Conservation (phyloP, 2,888 invertebrate species). For the Phymatocera aterrima region DNA sequence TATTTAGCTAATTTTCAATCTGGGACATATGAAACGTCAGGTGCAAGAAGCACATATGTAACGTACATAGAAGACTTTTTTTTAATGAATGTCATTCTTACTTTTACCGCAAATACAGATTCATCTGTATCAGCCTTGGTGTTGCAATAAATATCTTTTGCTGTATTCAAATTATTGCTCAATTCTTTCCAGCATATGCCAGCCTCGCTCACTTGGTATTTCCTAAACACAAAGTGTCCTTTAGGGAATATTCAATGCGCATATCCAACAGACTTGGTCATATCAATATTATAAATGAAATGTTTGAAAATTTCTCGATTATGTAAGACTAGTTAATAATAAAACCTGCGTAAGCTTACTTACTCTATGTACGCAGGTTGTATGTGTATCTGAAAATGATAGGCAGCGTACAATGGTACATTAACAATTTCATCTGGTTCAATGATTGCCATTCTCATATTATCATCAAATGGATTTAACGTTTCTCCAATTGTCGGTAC, state of each 20-base stretch:
- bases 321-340: background rate
- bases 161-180: constrained; percentile 80
- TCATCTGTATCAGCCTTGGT: constrained; percentile 79
- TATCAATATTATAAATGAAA: background rate
- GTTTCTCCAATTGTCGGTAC: constrained; percentile 81
- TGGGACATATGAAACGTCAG: too few relatives aligned
- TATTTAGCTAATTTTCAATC: constrained; percentile 49
- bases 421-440: constrained; percentile 86
- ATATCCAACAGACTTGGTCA: background rate
- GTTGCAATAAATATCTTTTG: constrained; percentile 82
- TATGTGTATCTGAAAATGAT: constrained; percentile 86
- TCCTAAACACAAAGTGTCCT: constrained; percentile 71
- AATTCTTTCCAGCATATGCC: constrained; percentile 91
- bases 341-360: constrained; percentile 68
- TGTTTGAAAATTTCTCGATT: constrained; percentile 10
- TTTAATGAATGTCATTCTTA: constrained; percentile 62
- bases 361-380: constrained; percentile 86
- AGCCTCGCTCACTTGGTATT: constrained; percentile 83
- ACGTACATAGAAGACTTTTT: constrained; percentile 41
- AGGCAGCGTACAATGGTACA: constrained; percentile 87
- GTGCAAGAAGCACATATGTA: too few relatives aligned
- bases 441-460: constrained; percentile 83
- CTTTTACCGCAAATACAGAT: constrained; percentile 82
- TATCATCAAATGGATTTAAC: constrained; percentile 86
- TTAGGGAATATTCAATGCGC: background rate